Percentiles rank a stretch among this genome's conserved stretches.
Conservation (phyloP, 2,888 invertebrate genomes). For the Pammene aurita region DNA sequence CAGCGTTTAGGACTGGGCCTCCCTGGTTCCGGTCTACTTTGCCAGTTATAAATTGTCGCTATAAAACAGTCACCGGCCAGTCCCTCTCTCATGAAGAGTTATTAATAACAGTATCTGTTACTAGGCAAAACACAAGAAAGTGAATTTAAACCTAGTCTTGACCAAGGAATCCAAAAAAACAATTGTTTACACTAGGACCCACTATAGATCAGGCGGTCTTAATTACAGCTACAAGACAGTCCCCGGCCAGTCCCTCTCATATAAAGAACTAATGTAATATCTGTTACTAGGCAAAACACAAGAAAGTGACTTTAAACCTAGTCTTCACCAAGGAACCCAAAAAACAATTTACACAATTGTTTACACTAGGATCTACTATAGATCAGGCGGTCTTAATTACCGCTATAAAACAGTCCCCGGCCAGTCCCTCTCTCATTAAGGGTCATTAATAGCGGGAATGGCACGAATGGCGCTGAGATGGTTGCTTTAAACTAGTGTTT, state of each 20-base stretch:
- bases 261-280: too few species aligned
- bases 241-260: too few species aligned
- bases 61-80: conserved; percentile 76
- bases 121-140: too few species aligned
- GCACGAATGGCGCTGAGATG: conserved; percentile 66
- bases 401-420: conserved; percentile 77
- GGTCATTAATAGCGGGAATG: conserved; percentile 67
- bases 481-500: conserved; percentile 26
- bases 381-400: conserved; percentile 73
- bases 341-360: conserved; percentile 62
- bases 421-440: conserved; percentile 74
- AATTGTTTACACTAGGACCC: too few species aligned
- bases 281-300: too few species aligned
- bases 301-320: not conserved
- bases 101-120: conserved; percentile 69
- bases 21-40: too few species aligned
- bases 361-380: conserved; percentile 62
- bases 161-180: too few species aligned
- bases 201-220: too few species aligned
- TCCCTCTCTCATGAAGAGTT: conserved; percentile 75
- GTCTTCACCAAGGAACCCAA: conserved; percentile 34
- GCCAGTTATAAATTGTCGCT: conserved; percentile 77
- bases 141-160: too few species aligned
- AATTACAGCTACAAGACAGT: too few species aligned
- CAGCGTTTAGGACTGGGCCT: too few species aligned